Evolutionary conservation across 2,888 invertebrate species (phyloP), one percentile per base, ranked within the genome.

Genomic region (Antheraea assamensis): DNA sequence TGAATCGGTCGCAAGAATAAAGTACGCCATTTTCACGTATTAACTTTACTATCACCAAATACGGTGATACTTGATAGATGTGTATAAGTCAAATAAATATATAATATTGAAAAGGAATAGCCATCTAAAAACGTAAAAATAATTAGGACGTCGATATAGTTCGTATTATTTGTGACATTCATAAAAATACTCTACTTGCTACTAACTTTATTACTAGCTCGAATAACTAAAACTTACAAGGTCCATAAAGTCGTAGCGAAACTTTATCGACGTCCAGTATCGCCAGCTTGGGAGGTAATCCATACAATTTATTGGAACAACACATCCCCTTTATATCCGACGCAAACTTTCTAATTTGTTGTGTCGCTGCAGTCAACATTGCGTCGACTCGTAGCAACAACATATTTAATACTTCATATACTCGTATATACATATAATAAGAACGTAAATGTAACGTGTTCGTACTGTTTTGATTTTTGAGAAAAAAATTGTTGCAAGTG

Each of bases 331-430:
- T 78, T 78, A 77, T 79, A 81, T 75, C 76, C 78, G 76, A 80
- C 80, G 80, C 80, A 82, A 88, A 89, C 85, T 90, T 88, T 85
- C 82, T 89, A 88, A 89, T 90, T 89, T 88, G 89, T 88, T 86
- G 82, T 84, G 83, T 81, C 85, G 83, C 68, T 72, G 42, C 47
- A 72, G 66, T 72, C 35, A 71, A 72, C 73, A 64, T 68, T 70
- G 42, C 58, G 58, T 70, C 73, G 58, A 35, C 35, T 35, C 35
- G 68, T 35, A 68, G 35, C 68, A 35, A 35, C 21, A 35, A 68
- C 35, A 68, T 68, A 68, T 35, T n/a, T 35, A 35, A 21, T 55
- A 31, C n/a, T 58, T 13, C 21, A 55, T 31, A 35, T 35, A 15
- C 2, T n/a, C n/a, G n/a, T n/a, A n/a, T n/a, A n/a, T n/a, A n/a